Evolutionary conservation across 2,797 vertebrate species (phyloP).

Genomic region (Neostethus bicornis): DNA sequence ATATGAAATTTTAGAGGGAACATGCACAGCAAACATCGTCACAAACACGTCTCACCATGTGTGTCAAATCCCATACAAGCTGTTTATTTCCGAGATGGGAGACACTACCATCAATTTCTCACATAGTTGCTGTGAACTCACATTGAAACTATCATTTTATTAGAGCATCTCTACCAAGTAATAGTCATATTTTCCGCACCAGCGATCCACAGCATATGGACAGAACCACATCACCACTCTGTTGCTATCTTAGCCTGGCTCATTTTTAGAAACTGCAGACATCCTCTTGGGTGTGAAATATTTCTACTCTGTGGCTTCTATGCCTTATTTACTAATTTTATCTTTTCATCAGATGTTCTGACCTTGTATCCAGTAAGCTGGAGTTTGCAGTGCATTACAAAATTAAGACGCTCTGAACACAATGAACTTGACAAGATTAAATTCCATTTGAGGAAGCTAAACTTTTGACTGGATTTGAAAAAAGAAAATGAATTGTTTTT

Average conservation of each 20-base stretch:
- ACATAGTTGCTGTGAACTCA: conserved; percentile 20
- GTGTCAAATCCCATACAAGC: neutral
- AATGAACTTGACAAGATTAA: conserved; percentile 67
- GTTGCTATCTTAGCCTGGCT: conserved; percentile 31
- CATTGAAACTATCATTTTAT: conserved; percentile 55
- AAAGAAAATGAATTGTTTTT: too few species aligned
- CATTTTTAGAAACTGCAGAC: conserved; percentile 55
- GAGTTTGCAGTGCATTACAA: conserved; percentile 25
- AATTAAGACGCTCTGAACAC: conserved; percentile 68
- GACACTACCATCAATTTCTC: conserved; percentile 29
- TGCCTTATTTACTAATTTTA: conserved; percentile 65
- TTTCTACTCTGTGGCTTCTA: conserved; percentile 24
- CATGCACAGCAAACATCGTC: conserved; percentile 3
- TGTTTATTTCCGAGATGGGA: neutral
- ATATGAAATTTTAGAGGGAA: neutral
- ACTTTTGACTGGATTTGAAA: conserved; percentile 3
- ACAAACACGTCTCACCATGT: neutral
- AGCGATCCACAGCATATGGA: conserved; percentile 52
- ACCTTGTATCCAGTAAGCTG: conserved; percentile 24
- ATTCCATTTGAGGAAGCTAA: conserved; percentile 42
- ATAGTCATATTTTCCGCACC: conserved; percentile 64
- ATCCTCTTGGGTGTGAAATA: conserved; percentile 50
- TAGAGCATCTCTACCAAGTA: conserved; percentile 44
- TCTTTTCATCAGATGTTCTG: conserved; percentile 55
- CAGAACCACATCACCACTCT: conserved; percentile 34